Conservation (phyloP, 2,797 vertebrate species). For the Tragelaphus oryx region DNA sequence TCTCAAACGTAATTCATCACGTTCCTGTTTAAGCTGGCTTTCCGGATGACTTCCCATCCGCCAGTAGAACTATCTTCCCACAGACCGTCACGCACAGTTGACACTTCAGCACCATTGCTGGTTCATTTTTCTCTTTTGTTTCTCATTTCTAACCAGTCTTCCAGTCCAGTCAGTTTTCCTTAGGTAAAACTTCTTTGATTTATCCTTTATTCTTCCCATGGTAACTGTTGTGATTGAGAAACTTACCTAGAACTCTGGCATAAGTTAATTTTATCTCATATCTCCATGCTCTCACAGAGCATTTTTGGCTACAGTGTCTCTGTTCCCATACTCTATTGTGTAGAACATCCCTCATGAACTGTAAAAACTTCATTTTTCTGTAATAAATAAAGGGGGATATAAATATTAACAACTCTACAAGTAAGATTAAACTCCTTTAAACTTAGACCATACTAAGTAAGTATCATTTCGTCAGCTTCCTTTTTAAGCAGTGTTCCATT, state of each 20-base stretch:
- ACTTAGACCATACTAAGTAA: neutral
- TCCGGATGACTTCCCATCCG: neutral
- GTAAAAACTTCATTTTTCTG: neutral
- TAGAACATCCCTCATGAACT: neutral
- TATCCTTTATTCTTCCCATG: neutral
- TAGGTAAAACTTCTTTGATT: neutral
- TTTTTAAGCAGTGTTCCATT: neutral
- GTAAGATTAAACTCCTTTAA: neutral
- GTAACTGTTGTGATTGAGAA: neutral
- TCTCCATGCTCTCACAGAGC: neutral
- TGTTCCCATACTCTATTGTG: neutral
- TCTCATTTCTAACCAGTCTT: neutral
- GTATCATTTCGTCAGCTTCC: neutral
- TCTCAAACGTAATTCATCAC: constrained; percentile 24
- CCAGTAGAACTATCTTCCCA: neutral
- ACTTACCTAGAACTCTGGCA: neutral
- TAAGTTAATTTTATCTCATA: neutral
- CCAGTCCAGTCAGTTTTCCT: neutral
- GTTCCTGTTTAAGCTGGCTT: neutral
- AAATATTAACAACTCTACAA: neutral
- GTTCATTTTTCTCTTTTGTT: neutral
- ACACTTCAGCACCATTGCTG: neutral
- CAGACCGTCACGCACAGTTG: neutral
- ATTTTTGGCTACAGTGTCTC: neutral
- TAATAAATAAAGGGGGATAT: neutral